Evolutionary conservation across 2,113 vertebrate genomes (phyloP), one percentile per base, ranked within the genome.

Genomic region (Melanocharis versteri): DNA sequence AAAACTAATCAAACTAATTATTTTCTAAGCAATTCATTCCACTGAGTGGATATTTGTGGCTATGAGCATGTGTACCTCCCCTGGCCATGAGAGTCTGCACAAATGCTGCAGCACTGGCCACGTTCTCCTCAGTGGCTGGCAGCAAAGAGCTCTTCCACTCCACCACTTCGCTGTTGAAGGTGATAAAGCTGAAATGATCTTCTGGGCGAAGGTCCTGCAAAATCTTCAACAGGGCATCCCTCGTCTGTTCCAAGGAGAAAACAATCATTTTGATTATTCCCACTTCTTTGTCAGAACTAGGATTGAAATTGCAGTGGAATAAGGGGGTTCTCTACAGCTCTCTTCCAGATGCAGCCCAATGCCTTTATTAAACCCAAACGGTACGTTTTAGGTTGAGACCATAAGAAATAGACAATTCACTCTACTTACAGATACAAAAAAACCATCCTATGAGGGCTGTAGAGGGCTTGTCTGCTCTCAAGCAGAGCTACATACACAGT

Each of bases 211-310:
- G 97, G 60, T 98, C 98, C 31, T 72, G 95, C 65, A 98, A 84
- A 81, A 98, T 97, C 97, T 98, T 98, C 82, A 96, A 4, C 39
- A 98, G 84, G n/a, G 98, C 98, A 53, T 97, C 95, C 42, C 21
- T 89, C 1, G 98, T 98, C 98, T 98, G 87, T 56, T 94, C 28
- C 77, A 53, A 71, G 44, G 33, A 77, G 48, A 70, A 60, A 62
- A 72, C 11, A 56, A 44, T 14, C 15, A 33, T 28, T 81, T 23
- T 64, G 60, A 37, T n/a, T 39, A 53, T 76, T 93, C 33, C 48
- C 24, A 11, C n/a, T 64, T 72, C n/a, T 58, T 47, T 66, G n/a
- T 30, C 71, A 78, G 37, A 77, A 10, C 30, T 37, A 50, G 57
- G 57, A n/a, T 15, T 60, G 61, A 45, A 81, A 28, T 10, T 65